Evolutionary conservation across 2,797 vertebrate species (phyloP).

Genomic region (Sparidentex hasta): DNA sequence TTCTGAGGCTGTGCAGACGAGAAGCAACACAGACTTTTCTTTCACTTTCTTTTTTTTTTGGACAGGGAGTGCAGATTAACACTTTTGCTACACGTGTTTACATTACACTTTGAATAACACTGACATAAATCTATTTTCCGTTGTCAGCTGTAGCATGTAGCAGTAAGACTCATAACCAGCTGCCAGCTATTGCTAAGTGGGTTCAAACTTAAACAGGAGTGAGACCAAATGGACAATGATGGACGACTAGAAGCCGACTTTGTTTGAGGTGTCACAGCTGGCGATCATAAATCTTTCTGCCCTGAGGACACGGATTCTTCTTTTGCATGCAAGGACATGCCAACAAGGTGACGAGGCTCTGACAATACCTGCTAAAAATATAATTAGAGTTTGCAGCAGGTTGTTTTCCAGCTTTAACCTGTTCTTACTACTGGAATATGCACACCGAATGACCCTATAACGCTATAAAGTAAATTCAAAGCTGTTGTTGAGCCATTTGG

Average conservation of each 20-base stretch:
- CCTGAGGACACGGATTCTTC: constrained; percentile 52
- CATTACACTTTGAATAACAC: background rate
- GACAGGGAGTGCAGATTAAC: background rate
- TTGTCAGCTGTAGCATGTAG: background rate
- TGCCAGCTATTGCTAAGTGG: constrained; percentile 14
- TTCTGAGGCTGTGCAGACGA: constrained; percentile 21
- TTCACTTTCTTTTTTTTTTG: background rate
- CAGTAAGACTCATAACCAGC: background rate
- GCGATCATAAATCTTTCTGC: constrained; percentile 41
- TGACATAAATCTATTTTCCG: background rate
- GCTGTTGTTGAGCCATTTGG: too few relatives aligned
- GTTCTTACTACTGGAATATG: too few relatives aligned
- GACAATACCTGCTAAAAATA: background rate
- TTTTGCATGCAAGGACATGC: constrained; percentile 44
- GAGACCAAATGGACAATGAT: constrained; percentile 30
- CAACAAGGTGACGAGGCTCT: background rate
- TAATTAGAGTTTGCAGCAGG: background rate
- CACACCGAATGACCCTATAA: too few relatives aligned
- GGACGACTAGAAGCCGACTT: constrained; percentile 17
- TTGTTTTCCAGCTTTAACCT: too few relatives aligned
- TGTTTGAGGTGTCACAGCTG: constrained; percentile 58
- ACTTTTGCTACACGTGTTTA: background rate
- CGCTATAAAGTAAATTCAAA: too few relatives aligned
- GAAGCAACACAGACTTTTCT: constrained; percentile 8
- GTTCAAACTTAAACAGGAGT: constrained; percentile 5